Evolutionary conservation across 2,113 vertebrate species (phyloP), one percentile per base, ranked within the genome.

Genomic region (Corythornis madagascariensis): DNA sequence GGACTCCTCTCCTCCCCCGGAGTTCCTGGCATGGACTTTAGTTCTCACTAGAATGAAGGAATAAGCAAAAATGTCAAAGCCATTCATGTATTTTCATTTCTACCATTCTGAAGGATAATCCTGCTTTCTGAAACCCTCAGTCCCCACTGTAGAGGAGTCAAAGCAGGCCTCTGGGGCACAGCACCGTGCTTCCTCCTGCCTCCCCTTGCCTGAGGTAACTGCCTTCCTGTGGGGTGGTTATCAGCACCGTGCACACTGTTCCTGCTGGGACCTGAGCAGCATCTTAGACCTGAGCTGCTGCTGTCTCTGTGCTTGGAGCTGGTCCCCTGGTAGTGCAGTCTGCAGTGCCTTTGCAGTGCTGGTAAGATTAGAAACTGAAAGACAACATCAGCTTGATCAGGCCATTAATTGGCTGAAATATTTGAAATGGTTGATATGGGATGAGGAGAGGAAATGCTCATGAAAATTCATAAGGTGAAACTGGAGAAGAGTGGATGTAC

Each of bases 211-310:
- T 92, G 88, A 94, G 47, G 87, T 76, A 80, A 88, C 56, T 91
- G 95, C 82, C 93, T 95, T 96, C 92, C 93, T 88, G 38, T 66
- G 60, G 79, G 72, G 83, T 17, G 9, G 75, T 76, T 95, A 96
- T 96, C 93, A 92, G 71, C 43, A 18, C 40, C 56, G 19, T 56
- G 56, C 93, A 89, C 1, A 1, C 69, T 89, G 55, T 74, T 94
- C 90, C 75, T 92, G 67, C 74, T 56, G 29, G 67, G 31, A 40
- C 3, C 10, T 95, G 86, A 89, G 87, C 83, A 77, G 43, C 20
- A 47, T 80, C 88, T 86, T 83, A 67, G 56, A 76, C 43, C 25
- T 48, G 22, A 66, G 79, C 76, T 63, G 74, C 16, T n/a, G 15
- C 28, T 77, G 21, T 8, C 38, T 38, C 38, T 10, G 38, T 94